Base-by-base conservation (phyloP, 2,113 vertebrate species). In the Centropus bengalensis region DNA sequence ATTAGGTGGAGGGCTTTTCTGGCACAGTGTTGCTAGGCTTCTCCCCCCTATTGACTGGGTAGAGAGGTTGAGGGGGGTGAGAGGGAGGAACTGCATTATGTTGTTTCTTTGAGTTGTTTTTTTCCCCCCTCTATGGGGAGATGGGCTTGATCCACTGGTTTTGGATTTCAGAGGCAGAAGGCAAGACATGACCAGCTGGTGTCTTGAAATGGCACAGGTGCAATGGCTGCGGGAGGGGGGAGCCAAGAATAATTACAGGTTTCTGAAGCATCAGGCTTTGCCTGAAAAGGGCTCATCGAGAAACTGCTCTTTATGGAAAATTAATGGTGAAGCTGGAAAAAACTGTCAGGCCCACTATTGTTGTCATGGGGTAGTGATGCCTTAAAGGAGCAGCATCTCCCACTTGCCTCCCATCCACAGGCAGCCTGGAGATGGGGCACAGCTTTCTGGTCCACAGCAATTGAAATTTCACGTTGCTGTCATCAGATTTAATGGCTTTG, bases 161-260 rank as follows among this genome's bases (percentile, higher is more conserved):
- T 96, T 97, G 95, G 96, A 97, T 97, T 98, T 97, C 97, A 97
- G 97, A 98, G 95, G 96, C 97, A 98, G 97, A 97, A 98, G 97
- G 97, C 97, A 98, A 96, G 97, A 95, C 91, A 71, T 95, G 98
- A 96, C 98, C 98, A 98, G 98, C 98, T 98, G 98, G 98, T 98
- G 97, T 96, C 97, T 97, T 94, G 96, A 97, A 97, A 97, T 96
- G 98, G 96, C 98, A 98, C 98, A 98, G 98, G 98, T 98, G 98
- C 98, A 98, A 96, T 97, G 98, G 96, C 98, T 96, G 97, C 96
- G 82, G 98, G 98, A 98, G 97, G 97, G 96, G 97, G 96, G 97
- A 98, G 95, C 95, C 96, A 96, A 94, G 97, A 97, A 98, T 98
- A 98, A 98, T 98, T 98, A 98, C 97, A 98, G 98, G 98, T 98